These are phyloP conservation scores for Cheilosia variabilis DNA, from an alignment of 2,888 invertebrate genomes.

Conservation along the genomic window DNA sequence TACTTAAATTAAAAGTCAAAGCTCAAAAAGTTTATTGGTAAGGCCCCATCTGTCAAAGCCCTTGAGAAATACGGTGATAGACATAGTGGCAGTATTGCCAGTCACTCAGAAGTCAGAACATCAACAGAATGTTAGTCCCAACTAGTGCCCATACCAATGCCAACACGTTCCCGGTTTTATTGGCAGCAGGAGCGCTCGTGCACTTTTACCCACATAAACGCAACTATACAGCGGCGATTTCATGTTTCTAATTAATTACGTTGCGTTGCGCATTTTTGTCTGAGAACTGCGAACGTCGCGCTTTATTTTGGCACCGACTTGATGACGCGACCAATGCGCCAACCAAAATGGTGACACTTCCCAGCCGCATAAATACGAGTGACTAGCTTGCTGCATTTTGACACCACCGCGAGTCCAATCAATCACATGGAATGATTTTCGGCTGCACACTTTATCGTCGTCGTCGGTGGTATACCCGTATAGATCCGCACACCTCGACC, in stretches of 20 bases:
- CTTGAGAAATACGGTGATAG: too few species aligned
- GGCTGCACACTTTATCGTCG: slow-evolving; percentile 38
- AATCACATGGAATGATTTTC: slow-evolving; percentile 61
- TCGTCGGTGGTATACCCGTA: slow-evolving; percentile 58
- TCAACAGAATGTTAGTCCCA: too few species aligned
- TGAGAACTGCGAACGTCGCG: slow-evolving; percentile 8
- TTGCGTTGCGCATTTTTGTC: slow-evolving; percentile 1
- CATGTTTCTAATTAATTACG: slow-evolving; percentile 8
- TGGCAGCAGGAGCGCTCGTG: background rate
- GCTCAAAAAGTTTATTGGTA: too few species aligned
- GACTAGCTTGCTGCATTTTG: slow-evolving; percentile 21
- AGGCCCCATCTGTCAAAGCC: too few species aligned
- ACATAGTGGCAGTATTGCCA: too few species aligned
- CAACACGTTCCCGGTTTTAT: too few species aligned
- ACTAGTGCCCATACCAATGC: too few species aligned
- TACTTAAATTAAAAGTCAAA: too few species aligned
- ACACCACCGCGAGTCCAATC: slow-evolving; percentile 53
- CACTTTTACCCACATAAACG: background rate
- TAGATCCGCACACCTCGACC: slow-evolving; percentile 38
- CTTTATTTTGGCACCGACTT: background rate
- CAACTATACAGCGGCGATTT: background rate
- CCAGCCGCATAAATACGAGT: slow-evolving; percentile 6
- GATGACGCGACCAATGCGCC: background rate
- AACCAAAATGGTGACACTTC: slow-evolving; percentile 10
- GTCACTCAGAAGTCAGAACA: too few species aligned